Evolutionary conservation across 2,797 vertebrate species (phyloP).

Genomic region (Mastacembelus armatus): DNA sequence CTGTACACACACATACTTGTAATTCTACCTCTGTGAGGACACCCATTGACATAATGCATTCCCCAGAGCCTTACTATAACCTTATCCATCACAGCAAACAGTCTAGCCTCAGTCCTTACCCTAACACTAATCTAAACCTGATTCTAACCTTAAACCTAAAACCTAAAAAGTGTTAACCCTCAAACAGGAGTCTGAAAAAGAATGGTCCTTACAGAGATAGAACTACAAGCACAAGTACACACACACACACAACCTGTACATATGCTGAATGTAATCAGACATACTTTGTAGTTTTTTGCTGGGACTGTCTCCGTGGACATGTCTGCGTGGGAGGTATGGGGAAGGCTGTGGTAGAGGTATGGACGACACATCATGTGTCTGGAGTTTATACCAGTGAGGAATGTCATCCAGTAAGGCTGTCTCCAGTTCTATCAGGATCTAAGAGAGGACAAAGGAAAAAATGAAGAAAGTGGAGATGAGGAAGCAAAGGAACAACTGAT

Average conservation of each 20-base stretch:
- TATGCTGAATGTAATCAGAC: conserved; percentile 81
- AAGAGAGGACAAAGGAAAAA: conserved; percentile 2
- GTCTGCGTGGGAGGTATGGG: conserved; percentile 93
- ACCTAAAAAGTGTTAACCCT: too few species aligned
- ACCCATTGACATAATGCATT: too few species aligned
- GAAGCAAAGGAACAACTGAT: not conserved
- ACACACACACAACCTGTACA: conserved; percentile 20
- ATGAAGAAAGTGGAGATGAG: not conserved
- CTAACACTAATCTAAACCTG: too few species aligned
- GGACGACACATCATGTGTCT: conserved; percentile 94
- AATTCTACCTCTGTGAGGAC: too few species aligned
- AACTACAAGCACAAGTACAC: too few species aligned
- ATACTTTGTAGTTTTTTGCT: conserved; percentile 98
- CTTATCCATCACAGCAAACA: too few species aligned
- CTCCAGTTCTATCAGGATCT: conserved; percentile 98
- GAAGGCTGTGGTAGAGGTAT: conserved; percentile 96
- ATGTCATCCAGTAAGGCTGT: conserved; percentile 96
- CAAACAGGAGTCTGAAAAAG: too few species aligned
- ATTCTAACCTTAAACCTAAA: too few species aligned
- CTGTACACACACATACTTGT: too few species aligned
- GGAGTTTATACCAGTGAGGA: conserved; percentile 96
- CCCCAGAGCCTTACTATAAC: conserved; percentile 47
- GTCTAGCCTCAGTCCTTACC: too few species aligned
- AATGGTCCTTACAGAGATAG: too few species aligned
- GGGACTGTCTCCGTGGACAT: conserved; percentile 92